Base-by-base conservation (phyloP, 92 coral and sea anemone species). In the Scolanthus callimorphus region DNA sequence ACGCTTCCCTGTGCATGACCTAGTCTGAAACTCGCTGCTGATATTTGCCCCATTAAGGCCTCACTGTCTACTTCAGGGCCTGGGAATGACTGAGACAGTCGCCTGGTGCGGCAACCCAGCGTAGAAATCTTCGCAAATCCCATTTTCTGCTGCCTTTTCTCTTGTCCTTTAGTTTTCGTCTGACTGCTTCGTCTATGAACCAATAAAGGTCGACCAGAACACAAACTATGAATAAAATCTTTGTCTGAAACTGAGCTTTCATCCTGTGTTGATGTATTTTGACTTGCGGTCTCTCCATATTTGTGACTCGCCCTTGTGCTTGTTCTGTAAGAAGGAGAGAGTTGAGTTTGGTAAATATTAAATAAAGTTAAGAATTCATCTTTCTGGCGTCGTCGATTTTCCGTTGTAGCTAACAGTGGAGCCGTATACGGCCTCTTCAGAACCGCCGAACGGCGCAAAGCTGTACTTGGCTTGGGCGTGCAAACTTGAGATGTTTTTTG, bases 341-440 rank as follows among this genome's bases (percentile, higher is more conserved):
- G 81, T 45, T 90, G 95, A 8, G 77, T 60, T 51, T 86, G 67
- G 55, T 90, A 90, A 48, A 82, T 61, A 20, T 47, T 41, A 31
- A 73, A 90, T 19, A 90, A 43, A 23, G 50, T 65, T 0, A 17
- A 9, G 4, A 90, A 52, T 22, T 90, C 95, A 11, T 57, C 80
- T 59, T 57, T 90, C 63, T 78, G 80, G 29, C 77, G 51, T 17
- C 11, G 17, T 11, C 22, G 46, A 26, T n/a, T 29, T 51, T 22
- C 26, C 29, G 20, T 3, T 24, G 2, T 4, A 0, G 58, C 29
- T 29, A 4, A 19, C 20, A 15, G 24, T 47, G 43, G 52, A 19
- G 52, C 52, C 4, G 52, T 46, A 10, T 46, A 4, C 17, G 52
- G 52, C 22, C 52, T 11, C 4, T 46, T 19, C 4, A 4, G 19